Conservation (phyloP, 2,113 vertebrate species). For the Fukomys damarensis region DNA sequence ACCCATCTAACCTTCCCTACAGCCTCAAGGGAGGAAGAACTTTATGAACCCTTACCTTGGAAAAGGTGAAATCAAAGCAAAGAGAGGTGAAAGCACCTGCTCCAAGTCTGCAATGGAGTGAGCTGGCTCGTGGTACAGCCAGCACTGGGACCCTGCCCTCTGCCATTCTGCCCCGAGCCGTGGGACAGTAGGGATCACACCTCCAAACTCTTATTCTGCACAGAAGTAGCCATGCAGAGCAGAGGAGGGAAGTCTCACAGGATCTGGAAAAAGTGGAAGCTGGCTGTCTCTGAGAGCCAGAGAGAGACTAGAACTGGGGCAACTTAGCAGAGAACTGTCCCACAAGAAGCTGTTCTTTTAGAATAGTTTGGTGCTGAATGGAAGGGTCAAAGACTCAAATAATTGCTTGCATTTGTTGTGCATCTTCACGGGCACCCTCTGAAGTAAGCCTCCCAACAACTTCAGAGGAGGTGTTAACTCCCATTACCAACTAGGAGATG, state of each 20-base stretch:
- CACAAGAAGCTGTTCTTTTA: neutral
- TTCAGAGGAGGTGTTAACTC: too few relatives aligned
- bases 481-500: neutral
- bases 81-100: neutral
- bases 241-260: neutral
- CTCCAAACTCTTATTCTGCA: neutral
- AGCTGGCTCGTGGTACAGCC: fast-evolving
- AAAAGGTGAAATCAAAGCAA: neutral
- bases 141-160: neutral
- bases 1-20: neutral
- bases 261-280: neutral
- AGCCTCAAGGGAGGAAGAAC: neutral
- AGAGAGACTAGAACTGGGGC: neutral
- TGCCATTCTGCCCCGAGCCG: neutral
- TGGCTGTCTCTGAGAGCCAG: neutral
- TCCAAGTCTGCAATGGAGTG: too few relatives aligned
- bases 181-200: neutral
- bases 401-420: fast-evolving
- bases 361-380: too few relatives aligned
- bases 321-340: neutral
- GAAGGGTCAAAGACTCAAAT: neutral
- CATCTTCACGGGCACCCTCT: neutral
- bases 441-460: neutral
- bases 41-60: neutral
- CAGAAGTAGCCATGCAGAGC: neutral